phyloP scores from a whole-genome alignment of 1,140 invertebrate species.

The Brachionus sp. region DNA sequence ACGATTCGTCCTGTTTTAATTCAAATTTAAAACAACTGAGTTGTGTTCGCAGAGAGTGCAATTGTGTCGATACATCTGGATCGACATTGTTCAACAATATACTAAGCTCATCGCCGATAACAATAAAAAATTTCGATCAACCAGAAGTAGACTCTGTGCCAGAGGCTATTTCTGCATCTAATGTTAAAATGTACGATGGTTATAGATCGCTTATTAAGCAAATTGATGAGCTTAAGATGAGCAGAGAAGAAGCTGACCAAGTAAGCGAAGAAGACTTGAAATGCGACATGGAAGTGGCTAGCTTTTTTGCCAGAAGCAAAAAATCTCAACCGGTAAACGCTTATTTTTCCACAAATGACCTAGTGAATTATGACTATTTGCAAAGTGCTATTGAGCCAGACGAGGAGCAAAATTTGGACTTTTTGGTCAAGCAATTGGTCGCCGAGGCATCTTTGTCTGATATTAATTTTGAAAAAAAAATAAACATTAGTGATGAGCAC shows the following conservation, averaged over 20 bases:
- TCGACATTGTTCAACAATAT: not conserved
- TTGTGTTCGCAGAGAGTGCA: not conserved
- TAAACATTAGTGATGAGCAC: not conserved
- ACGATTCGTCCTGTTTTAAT: slow-evolving; percentile 4
- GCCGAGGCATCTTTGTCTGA: slow-evolving; percentile 31
- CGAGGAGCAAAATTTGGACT: slow-evolving; percentile 24
- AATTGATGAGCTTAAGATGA: not conserved
- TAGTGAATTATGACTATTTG: slow-evolving; percentile 10
- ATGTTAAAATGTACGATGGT: slow-evolving; percentile 26
- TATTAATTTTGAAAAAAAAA: not conserved
- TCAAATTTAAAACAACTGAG: not conserved
- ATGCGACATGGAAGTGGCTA: slow-evolving; percentile 41
- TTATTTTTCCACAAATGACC: slow-evolving; percentile 5
- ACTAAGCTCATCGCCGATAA: slow-evolving; percentile 8
- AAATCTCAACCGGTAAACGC: not conserved
- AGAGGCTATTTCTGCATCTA: not conserved
- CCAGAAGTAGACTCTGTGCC: not conserved
- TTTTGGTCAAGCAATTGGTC: slow-evolving; percentile 34
- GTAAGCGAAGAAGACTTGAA: not conserved
- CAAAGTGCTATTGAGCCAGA: not conserved
- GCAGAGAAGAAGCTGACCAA: not conserved
- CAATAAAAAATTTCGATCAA: not conserved
- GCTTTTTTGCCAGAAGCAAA: slow-evolving; percentile 31
- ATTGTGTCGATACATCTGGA: not conserved
- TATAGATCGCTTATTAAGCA: slow-evolving; percentile 9